phyloP scores from a whole-genome alignment of 1,140 invertebrate species.

The Pogonomyrmex barbatus region DNA sequence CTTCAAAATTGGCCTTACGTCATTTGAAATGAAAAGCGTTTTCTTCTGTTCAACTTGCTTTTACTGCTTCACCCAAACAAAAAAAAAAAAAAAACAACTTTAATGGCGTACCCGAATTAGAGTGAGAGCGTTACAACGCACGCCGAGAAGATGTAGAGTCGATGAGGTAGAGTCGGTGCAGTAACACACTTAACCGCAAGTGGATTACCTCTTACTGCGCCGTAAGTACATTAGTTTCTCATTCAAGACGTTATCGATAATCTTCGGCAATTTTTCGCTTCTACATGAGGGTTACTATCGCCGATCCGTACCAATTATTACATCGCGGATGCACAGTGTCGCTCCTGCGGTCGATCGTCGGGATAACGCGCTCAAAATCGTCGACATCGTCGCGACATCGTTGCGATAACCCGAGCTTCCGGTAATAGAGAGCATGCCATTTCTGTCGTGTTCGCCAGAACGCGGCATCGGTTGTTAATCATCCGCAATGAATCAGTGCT shows the following conservation, averaged over 20 bases:
- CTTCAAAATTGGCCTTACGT: neutral
- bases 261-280: slow-evolving; percentile 23
- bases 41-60: neutral
- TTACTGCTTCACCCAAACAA: neutral
- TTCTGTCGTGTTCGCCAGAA: slow-evolving; percentile 47
- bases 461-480: slow-evolving; percentile 62
- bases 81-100: slow-evolving; percentile 3
- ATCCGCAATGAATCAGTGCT: slow-evolving; percentile 64
- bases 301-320: slow-evolving; percentile 26
- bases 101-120: slow-evolving; percentile 29
- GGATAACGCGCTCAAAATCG: slow-evolving; percentile 5
- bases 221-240: slow-evolving; percentile 51
- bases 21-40: neutral
- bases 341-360: neutral
- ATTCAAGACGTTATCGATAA: slow-evolving; percentile 45
- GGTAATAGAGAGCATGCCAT: slow-evolving; percentile 43
- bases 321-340: neutral
- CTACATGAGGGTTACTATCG: neutral
- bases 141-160: slow-evolving; percentile 21
- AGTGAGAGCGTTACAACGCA: slow-evolving; percentile 34
- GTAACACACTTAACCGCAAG: slow-evolving; percentile 51
- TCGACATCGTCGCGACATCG: neutral
- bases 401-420: slow-evolving; percentile 37
- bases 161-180: slow-evolving; percentile 37
- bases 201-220: slow-evolving; percentile 51